Base-by-base conservation (phyloP, 2,888 invertebrate genomes). In the Philereme transversata region DNA sequence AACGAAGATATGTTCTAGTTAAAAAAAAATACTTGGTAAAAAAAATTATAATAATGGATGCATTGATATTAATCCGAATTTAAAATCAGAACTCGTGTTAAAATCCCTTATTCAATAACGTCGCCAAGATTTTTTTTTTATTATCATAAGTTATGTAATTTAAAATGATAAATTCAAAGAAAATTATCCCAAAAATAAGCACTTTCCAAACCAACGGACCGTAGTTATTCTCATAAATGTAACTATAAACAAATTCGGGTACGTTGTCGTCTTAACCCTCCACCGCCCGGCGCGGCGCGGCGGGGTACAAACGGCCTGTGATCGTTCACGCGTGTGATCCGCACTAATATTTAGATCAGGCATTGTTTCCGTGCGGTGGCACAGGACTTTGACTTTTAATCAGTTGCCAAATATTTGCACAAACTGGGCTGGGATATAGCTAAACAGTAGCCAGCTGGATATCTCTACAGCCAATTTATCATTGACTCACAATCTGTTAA, bases 301-400 rank as follows among this genome's bases (percentile, higher is more conserved):
- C 60, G 70, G 74, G 77, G 72, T 63, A 62, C 67, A 65, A 67
- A 66, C 70, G 62, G 35, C 81, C 87, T 90, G 77, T 91, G 91
- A 91, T 90, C 90, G 74, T 64, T 83, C 75, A 81, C 72, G 84
- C 84, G 88, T 84, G 71, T 79, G 82, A 87, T 86, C 79, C 83
- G 79, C 81, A 76, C 88, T 88, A 90, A 90, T 89, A 90, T 89
- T 87, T 83, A 86, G 86, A 87, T 82, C 82, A 74, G 78, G 73
- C 62, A 83, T 84, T 83, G 85, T 63, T 63, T 63, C 63, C 59
- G 50, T 63, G 59, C 56, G 51, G 63, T 59, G 63, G 63, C 59
- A 63, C 63, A 59, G 52, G 52, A 59, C 86, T 84, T 84, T 87
- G 84, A 87, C 89, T 90, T 91, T 90, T 90, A 90, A 90, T 90